phyloP scores from a whole-genome alignment of 2,888 invertebrate genomes.

The Uloborus plumipes region DNA sequence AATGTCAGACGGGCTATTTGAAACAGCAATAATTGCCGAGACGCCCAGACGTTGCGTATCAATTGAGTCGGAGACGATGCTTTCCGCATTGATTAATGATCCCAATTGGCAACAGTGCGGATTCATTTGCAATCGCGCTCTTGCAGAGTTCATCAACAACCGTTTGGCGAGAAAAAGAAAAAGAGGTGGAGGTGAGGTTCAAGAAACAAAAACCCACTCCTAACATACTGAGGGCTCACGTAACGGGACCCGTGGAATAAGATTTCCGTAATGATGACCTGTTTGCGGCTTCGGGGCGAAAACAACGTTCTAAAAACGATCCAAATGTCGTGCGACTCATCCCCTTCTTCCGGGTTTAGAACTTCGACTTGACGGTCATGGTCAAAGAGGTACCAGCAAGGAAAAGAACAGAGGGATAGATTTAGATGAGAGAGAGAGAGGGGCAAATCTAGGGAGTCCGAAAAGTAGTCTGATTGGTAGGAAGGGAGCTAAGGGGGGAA shows the following conservation, averaged over 20 bases:
- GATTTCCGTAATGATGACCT: constrained; percentile 52
- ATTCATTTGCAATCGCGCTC: too few relatives aligned
- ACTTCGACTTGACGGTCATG: constrained; percentile 53
- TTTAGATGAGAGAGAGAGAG: constrained; percentile 22
- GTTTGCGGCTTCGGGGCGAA: constrained; percentile 34
- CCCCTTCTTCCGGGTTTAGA: constrained; percentile 54
- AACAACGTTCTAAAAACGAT: too few relatives aligned
- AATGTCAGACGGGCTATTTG: too few relatives aligned
- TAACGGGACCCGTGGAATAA: constrained; percentile 8
- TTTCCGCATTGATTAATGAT: too few relatives aligned
- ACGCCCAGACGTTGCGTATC: too few relatives aligned
- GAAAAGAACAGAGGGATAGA: constrained; percentile 16
- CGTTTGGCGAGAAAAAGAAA: too few relatives aligned
- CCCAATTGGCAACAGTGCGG: too few relatives aligned
- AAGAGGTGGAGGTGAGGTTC: background rate
- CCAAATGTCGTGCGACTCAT: background rate
- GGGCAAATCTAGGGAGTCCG: constrained; percentile 60
- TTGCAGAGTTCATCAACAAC: too few relatives aligned
- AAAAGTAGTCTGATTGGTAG: constrained; percentile 55
- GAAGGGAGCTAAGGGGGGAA: constrained; percentile 40
- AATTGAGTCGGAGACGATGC: too few relatives aligned
- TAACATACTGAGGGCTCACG: constrained; percentile 28
- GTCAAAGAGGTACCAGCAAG: constrained; percentile 55
- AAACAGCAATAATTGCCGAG: too few relatives aligned
- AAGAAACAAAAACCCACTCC: constrained; percentile 11